Conservation (phyloP, 2,888 invertebrate genomes). For the Acanthacorydalis orientalis region DNA sequence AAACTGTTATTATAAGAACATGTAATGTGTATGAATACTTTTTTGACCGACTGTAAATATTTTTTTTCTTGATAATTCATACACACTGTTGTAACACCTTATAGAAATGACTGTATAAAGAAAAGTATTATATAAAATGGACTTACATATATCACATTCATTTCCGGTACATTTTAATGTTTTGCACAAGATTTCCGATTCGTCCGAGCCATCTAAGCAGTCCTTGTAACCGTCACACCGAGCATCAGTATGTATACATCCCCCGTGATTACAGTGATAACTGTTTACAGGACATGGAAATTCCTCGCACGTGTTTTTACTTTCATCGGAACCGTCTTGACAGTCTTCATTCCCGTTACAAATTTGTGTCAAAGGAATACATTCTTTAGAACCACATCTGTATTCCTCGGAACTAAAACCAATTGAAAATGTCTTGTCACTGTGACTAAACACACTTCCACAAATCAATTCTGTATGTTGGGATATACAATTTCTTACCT, state of each 20-base stretch:
- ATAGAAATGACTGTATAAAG: neutral
- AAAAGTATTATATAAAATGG: neutral
- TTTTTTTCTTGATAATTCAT: too few relatives aligned
- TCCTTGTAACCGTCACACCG: slow-evolving; percentile 13
- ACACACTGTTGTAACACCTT: too few relatives aligned
- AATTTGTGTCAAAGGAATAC: slow-evolving; percentile 11
- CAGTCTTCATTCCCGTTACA: slow-evolving; percentile 15
- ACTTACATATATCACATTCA: slow-evolving; percentile 8
- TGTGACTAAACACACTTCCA: too few relatives aligned
- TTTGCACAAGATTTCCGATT: slow-evolving; percentile 11
- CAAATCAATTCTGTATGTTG: too few relatives aligned
- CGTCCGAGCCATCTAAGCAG: slow-evolving; percentile 15
- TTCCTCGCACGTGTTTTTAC: slow-evolving; percentile 10
- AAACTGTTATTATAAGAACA: too few relatives aligned
- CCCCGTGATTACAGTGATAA: slow-evolving; percentile 14
- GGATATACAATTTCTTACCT: too few relatives aligned
- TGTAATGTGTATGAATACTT: too few relatives aligned
- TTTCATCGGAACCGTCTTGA: slow-evolving; percentile 15
- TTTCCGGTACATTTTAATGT: slow-evolving; percentile 7
- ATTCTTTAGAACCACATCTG: slow-evolving; percentile 12
- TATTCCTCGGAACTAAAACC: slow-evolving; percentile 12
- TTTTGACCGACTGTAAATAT: too few relatives aligned
- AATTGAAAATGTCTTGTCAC: too few relatives aligned
- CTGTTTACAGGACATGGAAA: slow-evolving; percentile 12
- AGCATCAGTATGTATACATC: slow-evolving; percentile 11